Evolutionary conservation across 1,140 invertebrate species (phyloP).

Genomic region (Littorina saxatilis): DNA sequence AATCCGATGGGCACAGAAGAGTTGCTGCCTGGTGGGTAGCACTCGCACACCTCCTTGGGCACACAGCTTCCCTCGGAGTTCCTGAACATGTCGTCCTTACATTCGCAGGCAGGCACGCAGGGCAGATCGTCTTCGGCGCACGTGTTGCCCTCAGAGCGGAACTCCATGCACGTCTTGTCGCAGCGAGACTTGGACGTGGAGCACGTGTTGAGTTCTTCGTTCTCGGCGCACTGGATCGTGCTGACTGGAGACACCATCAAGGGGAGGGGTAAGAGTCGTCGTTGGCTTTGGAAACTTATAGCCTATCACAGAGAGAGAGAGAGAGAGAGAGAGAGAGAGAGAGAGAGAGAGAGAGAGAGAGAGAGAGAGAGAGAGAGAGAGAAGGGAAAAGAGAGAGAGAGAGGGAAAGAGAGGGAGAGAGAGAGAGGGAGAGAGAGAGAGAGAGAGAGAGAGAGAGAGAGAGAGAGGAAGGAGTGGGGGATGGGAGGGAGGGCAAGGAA

Average conservation of each 20-base stretch:
- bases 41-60: constrained; percentile 6
- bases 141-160: not conserved
- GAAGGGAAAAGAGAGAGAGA: too few relatives aligned
- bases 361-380: too few relatives aligned
- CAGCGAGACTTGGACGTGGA: constrained; percentile 14
- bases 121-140: not conserved
- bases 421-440: too few relatives aligned
- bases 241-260: not conserved
- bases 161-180: not conserved
- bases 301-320: too few relatives aligned
- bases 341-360: too few relatives aligned
- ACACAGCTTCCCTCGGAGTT: not conserved
- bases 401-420: too few relatives aligned
- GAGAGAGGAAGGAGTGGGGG: too few relatives aligned
- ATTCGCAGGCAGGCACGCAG: constrained; percentile 7
- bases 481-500: too few relatives aligned
- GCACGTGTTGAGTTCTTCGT: not conserved
- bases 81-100: not conserved
- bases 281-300: too few relatives aligned
- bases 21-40: constrained; percentile 17
- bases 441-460: too few relatives aligned
- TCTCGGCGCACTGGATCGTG: not conserved
- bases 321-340: too few relatives aligned
- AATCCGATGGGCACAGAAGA: constrained; percentile 8
- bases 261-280: too few relatives aligned